Evolutionary conservation across 1,140 invertebrate genomes (phyloP), one percentile per base, ranked within the genome.

Genomic region (Anoplolepis gracilipes): DNA sequence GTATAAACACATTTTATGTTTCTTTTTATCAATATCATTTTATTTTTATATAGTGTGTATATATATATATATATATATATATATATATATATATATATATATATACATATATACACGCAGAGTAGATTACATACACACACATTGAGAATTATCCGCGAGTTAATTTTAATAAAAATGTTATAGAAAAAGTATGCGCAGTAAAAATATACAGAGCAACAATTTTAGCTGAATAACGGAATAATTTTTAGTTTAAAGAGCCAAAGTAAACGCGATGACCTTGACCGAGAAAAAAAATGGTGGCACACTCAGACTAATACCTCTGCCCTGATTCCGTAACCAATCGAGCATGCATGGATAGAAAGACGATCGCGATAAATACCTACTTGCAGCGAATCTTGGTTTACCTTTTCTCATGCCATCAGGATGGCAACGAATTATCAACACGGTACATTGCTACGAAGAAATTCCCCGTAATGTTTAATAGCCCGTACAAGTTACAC

Each of bases 201-300:
- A 49, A 49, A 2, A 19, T 49, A 16, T 4, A 16, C 16, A 5
- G 11, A 49, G 1, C 10, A 49, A 49, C 16, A 49, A 4, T 49
- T 49, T 49, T 13, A 78, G 30, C 28, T 64, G 30, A 49, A 16
- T 49, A 19, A 79, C 10, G 61, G 25, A 69, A 79, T 36, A 53
- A 79, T 19, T 10, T 2, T 19, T 5, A 28, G 10, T 53, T 67
- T 30, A 10, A 25, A 82, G 36, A 22, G n/a, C 8, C 53, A 42
- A 72, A 65, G 53, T 81, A 81, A 81, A 81, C 46, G 65, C 49
- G 7, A 61, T 67, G 78, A n/a, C 81, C 67, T 81, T 59, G 55
- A 79, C 61, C 69, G 79, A 78, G 61, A 46, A 57, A 90, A n/a
- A 76, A 82, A 82, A 89, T 89, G 69, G 57, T 22, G 11, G 36